A percentile compares a stretch with the other conserved stretches of the same genome.
phyloP scores from a whole-genome alignment of 2,888 invertebrate genomes.

The Heliconius hortense region DNA sequence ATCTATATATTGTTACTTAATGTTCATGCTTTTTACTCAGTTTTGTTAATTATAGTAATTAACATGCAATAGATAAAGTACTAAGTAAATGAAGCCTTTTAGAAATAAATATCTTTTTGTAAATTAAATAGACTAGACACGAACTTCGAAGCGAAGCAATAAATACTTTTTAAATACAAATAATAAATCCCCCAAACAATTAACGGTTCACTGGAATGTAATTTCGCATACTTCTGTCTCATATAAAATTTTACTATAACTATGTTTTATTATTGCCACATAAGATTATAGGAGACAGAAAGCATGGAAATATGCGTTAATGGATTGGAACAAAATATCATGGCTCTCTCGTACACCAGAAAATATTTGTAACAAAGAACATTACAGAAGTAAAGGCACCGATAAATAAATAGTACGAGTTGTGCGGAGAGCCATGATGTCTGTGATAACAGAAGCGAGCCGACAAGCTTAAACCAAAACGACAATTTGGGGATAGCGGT shows the following conservation, averaged over 20 bases:
- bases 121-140: slow-evolving; percentile 37
- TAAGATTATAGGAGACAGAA: slow-evolving; percentile 45
- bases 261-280: slow-evolving; percentile 50
- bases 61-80: slow-evolving; percentile 48
- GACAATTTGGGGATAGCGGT: slow-evolving; percentile 85
- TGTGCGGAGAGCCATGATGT: slow-evolving; percentile 57
- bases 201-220: slow-evolving; percentile 28
- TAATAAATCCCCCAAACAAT: slow-evolving; percentile 37
- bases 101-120: slow-evolving; percentile 25
- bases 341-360: slow-evolving; percentile 53
- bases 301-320: slow-evolving; percentile 44
- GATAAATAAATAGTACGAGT: slow-evolving; percentile 38
- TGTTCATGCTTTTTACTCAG: slow-evolving; percentile 42
- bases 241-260: slow-evolving; percentile 47
- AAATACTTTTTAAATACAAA: slow-evolving; percentile 57
- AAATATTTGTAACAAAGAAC: slow-evolving; percentile 27
- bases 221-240: slow-evolving; percentile 54
- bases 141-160: slow-evolving; percentile 59
- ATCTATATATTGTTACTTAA: slow-evolving; percentile 23
- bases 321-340: slow-evolving; percentile 44
- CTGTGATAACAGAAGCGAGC: slow-evolving; percentile 57
- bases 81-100: slow-evolving; percentile 37
- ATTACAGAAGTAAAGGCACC: slow-evolving; percentile 59
- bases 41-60: slow-evolving; percentile 33
- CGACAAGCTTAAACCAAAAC: slow-evolving; percentile 81